These are phyloP conservation scores for Dryobates pubescens DNA, from an alignment of 2,797 vertebrate genomes.

Conservation along the genomic window DNA sequence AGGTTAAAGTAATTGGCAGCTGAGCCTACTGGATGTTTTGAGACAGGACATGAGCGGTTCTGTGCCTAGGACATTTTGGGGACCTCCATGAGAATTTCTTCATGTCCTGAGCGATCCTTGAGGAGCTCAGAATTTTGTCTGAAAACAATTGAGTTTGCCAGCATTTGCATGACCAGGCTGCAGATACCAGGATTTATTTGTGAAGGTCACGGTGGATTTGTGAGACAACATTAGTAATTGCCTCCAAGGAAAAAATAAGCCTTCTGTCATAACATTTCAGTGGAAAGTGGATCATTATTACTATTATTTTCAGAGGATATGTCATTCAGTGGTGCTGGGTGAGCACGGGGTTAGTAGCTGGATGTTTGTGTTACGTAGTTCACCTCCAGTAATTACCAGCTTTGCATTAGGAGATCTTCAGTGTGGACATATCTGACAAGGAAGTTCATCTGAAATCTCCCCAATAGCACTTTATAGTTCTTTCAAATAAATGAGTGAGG, in stretches of 20 bases:
- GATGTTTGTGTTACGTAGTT: constrained; percentile 13
- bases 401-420: constrained; percentile 15
- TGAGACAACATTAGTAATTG: constrained; percentile 1
- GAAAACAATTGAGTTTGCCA: not conserved
- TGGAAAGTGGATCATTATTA: constrained; percentile 27
- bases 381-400: constrained; percentile 13
- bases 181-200: constrained; percentile 25
- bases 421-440: not conserved
- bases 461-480: not conserved
- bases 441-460: constrained; percentile 6
- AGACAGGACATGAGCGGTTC: rapidly evolving
- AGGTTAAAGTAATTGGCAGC: not conserved
- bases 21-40: not conserved
- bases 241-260: constrained; percentile 16
- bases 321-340: not conserved
- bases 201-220: constrained; percentile 31
- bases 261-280: constrained; percentile 20
- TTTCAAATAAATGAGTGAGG: constrained; percentile 49
- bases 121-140: not conserved
- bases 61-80: not conserved
- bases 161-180: not conserved
- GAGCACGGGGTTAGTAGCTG: not conserved
- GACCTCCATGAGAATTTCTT: not conserved
- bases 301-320: not conserved
- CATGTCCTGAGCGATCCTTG: not conserved